A percentile compares a stretch with the other conserved stretches of the same genome.
Conservation (phyloP, 2,888 invertebrate genomes). For the Theodoxus fluviatilis region DNA sequence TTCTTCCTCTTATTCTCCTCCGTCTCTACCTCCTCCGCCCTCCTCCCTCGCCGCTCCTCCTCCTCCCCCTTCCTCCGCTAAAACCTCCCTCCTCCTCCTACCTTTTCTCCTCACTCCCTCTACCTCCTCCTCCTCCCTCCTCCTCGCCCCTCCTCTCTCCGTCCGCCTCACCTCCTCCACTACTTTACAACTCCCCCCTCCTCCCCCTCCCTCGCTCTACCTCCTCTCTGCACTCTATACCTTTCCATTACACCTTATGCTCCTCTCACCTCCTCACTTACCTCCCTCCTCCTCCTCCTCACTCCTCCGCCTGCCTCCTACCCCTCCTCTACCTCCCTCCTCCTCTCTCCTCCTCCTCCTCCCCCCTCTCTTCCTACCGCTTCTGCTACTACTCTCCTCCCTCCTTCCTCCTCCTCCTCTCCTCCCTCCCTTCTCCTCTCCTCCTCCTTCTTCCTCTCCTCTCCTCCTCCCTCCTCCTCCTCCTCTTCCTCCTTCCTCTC, state of each 20-base stretch:
- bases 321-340: background rate
- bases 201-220: background rate
- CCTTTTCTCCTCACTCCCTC: background rate
- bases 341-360: slow-evolving; percentile 11
- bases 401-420: background rate
- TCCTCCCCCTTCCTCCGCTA: background rate
- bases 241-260: background rate
- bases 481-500: background rate
- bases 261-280: too few relatives aligned
- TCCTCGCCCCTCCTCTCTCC: background rate
- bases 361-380: background rate
- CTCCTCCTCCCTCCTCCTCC: background rate
- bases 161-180: background rate
- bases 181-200: background rate
- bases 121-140: background rate
- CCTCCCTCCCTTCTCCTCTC: slow-evolving; percentile 2
- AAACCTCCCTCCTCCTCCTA: background rate
- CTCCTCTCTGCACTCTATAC: background rate
- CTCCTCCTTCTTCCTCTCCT: background rate
- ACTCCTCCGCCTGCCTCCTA: background rate
- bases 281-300: background rate
- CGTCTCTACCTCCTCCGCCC: background rate
- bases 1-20: background rate
- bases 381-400: slow-evolving; percentile 1
- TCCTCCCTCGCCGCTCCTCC: background rate